These are phyloP conservation scores for Malacoctenus gilli DNA, from an alignment of 2,797 vertebrate species.

Conservation along the genomic window DNA sequence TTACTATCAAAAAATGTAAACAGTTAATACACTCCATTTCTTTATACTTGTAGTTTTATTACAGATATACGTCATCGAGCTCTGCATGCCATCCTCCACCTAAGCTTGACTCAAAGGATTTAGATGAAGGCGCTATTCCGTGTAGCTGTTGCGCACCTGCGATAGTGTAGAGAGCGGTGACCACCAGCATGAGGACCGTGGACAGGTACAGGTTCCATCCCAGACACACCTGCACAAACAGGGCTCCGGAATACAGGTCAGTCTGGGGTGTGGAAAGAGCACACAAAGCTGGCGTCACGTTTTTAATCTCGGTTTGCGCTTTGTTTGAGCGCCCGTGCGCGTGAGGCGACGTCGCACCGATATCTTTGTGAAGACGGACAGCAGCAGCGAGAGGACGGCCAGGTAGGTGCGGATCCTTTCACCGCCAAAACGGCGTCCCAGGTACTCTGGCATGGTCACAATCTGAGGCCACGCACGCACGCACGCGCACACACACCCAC, in stretches of 20 bases:
- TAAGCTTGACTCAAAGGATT: too few species aligned
- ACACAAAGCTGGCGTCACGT: neutral
- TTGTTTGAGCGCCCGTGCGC: neutral
- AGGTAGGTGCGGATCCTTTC: conserved; percentile 88
- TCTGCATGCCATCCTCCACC: too few species aligned
- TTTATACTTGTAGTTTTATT: too few species aligned
- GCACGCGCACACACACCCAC: too few species aligned
- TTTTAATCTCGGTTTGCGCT: neutral
- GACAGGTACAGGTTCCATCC: conserved; percentile 95
- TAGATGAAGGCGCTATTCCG: too few species aligned
- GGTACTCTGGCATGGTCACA: conserved; percentile 91
- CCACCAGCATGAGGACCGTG: conserved; percentile 86
- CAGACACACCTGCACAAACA: conserved; percentile 92
- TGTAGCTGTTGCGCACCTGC: conserved; percentile 77
- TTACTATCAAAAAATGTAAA: too few species aligned
- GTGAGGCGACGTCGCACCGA: conserved; percentile 81
- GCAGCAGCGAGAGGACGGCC: conserved; percentile 86
- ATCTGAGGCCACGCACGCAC: too few species aligned
- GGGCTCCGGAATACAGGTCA: conserved; percentile 89
- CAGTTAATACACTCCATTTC: too few species aligned
- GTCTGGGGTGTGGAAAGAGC: conserved; percentile 80
- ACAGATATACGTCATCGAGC: too few species aligned
- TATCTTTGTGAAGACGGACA: conserved; percentile 95
- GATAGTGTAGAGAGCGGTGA: conserved; percentile 90
- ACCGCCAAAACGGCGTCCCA: conserved; percentile 90